phyloP scores from a whole-genome alignment of 2,888 invertebrate species.

The Oxycera nigricornis region DNA sequence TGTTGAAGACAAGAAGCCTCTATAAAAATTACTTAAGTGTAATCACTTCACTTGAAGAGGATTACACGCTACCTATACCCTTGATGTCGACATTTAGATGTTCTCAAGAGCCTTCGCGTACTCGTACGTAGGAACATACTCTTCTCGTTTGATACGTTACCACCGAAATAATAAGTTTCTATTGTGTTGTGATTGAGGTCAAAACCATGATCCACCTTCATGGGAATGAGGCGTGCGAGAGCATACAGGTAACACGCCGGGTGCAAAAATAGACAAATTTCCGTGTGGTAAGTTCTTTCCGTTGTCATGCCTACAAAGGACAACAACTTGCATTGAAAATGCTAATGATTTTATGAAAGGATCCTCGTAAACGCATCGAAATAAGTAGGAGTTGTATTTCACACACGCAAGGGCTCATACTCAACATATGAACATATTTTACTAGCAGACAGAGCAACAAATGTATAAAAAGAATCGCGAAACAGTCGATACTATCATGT shows the following conservation, averaged over 20 bases:
- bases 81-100: constrained; percentile 30
- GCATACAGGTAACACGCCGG: constrained; percentile 19
- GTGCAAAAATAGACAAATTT: constrained; percentile 40
- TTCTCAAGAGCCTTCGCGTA: constrained; percentile 11
- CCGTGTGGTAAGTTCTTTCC: constrained; percentile 10
- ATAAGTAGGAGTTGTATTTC: no score
- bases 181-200: constrained; percentile 35
- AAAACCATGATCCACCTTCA: constrained; percentile 32
- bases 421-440: no score
- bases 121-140: neutral
- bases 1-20: constrained; percentile 20
- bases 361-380: neutral
- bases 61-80: constrained; percentile 39
- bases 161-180: constrained; percentile 36
- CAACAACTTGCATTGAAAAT: neutral
- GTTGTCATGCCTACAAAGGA: constrained; percentile 2
- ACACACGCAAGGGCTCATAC: no score
- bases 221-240: neutral
- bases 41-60: constrained; percentile 39
- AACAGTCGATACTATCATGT: no score
- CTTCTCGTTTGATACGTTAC: neutral
- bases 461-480: no score
- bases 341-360: neutral
- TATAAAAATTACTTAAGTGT: constrained; percentile 37
- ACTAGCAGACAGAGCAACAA: no score